phyloP scores from a whole-genome alignment of 2,797 vertebrate genomes.

The Serranus cabrilla region DNA sequence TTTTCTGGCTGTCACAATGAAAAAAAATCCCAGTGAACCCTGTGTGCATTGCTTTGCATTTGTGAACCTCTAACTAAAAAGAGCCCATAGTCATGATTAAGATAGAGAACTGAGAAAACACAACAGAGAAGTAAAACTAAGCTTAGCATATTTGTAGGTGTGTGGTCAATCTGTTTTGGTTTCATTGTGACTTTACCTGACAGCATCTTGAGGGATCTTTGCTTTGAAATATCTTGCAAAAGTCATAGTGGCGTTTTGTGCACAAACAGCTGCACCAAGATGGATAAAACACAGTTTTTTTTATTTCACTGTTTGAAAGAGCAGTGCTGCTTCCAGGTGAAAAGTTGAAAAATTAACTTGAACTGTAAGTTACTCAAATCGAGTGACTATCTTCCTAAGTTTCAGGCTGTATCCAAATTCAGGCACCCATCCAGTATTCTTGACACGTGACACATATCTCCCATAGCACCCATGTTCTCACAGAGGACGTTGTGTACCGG shows the following conservation, averaged over 20 bases:
- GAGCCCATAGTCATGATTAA: not conserved
- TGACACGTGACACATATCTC: not conserved
- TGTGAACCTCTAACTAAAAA: not conserved
- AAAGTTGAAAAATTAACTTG: not conserved
- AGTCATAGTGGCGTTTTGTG: not conserved
- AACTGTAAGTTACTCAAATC: not conserved
- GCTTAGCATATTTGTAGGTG: not conserved
- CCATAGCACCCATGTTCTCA: slow-evolving; percentile 86
- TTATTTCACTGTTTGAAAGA: not conserved
- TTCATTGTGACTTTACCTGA: not conserved
- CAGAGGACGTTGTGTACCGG: slow-evolving; percentile 87
- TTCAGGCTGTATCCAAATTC: too few species aligned
- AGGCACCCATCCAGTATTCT: too few species aligned
- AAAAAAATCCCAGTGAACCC: not conserved
- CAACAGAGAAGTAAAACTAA: slow-evolving; percentile 47
- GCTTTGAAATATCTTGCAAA: slow-evolving; percentile 1
- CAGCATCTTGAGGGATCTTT: not conserved
- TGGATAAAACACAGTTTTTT: not conserved
- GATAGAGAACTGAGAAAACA: slow-evolving; percentile 45
- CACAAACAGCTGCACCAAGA: not conserved
- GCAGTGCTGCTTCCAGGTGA: not conserved
- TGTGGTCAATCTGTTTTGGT: not conserved
- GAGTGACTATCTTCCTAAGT: not conserved
- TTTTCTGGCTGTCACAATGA: too few species aligned
- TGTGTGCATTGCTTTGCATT: not conserved